These are phyloP conservation scores for Limnodromus scolopaceus DNA, from an alignment of 2,797 vertebrate species.

Conservation along the genomic window DNA sequence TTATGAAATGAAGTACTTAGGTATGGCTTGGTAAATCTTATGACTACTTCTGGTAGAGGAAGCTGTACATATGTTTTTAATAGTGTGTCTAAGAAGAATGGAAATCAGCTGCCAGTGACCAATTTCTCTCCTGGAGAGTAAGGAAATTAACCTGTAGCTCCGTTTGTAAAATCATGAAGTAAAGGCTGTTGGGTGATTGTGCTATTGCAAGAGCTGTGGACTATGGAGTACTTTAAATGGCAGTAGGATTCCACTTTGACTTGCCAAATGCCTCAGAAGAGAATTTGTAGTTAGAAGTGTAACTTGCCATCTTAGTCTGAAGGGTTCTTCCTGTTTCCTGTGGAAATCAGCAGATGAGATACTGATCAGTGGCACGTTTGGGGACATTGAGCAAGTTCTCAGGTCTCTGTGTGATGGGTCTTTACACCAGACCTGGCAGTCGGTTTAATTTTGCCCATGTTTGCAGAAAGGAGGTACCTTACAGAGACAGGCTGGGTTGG, in stretches of 20 bases:
- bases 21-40: neutral
- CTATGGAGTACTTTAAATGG: neutral
- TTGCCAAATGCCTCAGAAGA: neutral
- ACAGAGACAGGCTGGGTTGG: neutral
- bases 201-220: neutral
- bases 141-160: neutral
- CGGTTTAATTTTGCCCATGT: accelerated
- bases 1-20: neutral
- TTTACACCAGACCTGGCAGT: neutral
- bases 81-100: neutral
- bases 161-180: neutral
- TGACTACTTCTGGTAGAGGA: neutral
- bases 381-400: neutral
- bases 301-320: neutral
- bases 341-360: neutral
- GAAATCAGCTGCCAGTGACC: neutral
- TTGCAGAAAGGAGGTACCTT: neutral
- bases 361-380: neutral
- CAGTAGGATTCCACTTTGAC: neutral
- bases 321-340: neutral
- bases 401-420: neutral
- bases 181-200: neutral
- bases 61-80: neutral
- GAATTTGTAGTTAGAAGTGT: neutral
- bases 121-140: neutral